Evolutionary conservation across 2,888 invertebrate genomes (phyloP).

Genomic region (Antitype chi): DNA sequence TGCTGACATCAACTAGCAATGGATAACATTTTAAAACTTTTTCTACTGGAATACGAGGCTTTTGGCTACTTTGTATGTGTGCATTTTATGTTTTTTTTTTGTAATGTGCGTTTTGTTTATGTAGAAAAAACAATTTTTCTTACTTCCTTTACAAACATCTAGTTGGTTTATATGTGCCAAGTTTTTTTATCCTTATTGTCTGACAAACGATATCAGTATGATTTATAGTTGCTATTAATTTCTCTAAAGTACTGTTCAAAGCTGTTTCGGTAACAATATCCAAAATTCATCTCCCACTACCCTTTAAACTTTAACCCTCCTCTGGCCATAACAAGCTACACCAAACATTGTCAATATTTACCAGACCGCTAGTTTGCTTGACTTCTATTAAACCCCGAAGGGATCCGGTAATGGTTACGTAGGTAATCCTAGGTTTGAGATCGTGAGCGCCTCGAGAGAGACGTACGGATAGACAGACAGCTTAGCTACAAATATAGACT

Average conservation of each 20-base stretch:
- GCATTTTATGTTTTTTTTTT: too few species aligned
- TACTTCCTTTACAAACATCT: too few species aligned
- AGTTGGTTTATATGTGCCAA: background rate
- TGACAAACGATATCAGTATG: background rate
- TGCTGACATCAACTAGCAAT: too few species aligned
- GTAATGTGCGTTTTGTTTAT: too few species aligned
- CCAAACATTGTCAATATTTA: slow-evolving; percentile 58
- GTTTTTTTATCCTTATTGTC: background rate
- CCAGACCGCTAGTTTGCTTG: slow-evolving; percentile 41
- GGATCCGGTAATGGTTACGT: slow-evolving; percentile 63
- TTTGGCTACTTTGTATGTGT: too few species aligned
- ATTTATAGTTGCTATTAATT: slow-evolving; percentile 7
- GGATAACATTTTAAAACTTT: too few species aligned
- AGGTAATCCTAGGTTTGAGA: slow-evolving; percentile 70
- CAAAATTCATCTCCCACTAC: slow-evolving; percentile 25
- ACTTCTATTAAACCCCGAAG: slow-evolving; percentile 63
- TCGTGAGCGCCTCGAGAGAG: slow-evolving; percentile 69
- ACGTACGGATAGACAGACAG: slow-evolving; percentile 61
- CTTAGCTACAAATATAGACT: slow-evolving; percentile 48
- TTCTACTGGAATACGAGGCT: too few species aligned
- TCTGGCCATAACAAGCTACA: slow-evolving; percentile 41
- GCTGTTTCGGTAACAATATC: slow-evolving; percentile 31
- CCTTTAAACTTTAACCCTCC: slow-evolving; percentile 38
- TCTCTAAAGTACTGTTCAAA: slow-evolving; percentile 2
- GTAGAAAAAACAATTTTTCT: too few species aligned